Conservation (phyloP, 2,888 invertebrate genomes). For the Chaitophorus viminalis region DNA sequence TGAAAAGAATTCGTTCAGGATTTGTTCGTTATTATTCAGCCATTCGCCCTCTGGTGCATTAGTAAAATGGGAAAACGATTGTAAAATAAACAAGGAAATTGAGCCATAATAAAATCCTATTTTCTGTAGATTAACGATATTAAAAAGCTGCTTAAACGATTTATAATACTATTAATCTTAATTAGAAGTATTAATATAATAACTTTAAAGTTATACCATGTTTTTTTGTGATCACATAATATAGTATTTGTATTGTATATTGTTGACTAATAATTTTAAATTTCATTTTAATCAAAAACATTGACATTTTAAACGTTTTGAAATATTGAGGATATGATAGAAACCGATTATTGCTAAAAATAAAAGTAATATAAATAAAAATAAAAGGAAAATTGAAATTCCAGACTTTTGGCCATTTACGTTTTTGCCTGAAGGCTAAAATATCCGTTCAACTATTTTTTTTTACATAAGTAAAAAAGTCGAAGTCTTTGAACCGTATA, state of each 20-base stretch:
- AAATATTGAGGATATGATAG: neutral
- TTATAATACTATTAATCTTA: neutral
- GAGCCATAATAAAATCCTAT: slow-evolving; percentile 28
- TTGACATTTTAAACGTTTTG: neutral
- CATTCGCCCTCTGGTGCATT: slow-evolving; percentile 46
- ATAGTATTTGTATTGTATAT: neutral
- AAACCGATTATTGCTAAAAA: slow-evolving; percentile 27
- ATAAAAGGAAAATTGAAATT: slow-evolving; percentile 47
- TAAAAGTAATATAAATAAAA: slow-evolving; percentile 26
- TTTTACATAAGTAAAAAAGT: slow-evolving; percentile 48
- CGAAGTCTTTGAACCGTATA: slow-evolving; percentile 53
- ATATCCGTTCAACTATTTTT: slow-evolving; percentile 38
- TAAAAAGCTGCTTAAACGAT: slow-evolving; percentile 27
- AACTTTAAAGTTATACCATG: neutral
- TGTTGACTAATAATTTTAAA: neutral
- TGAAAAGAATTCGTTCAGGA: slow-evolving; percentile 60
- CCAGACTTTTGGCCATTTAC: slow-evolving; percentile 44
- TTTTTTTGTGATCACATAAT: no score
- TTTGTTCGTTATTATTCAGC: slow-evolving; percentile 54
- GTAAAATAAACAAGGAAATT: slow-evolving; percentile 48
- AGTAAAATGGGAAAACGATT: slow-evolving; percentile 57
- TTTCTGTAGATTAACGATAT: slow-evolving; percentile 24
- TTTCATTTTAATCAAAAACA: neutral
- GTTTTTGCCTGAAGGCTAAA: slow-evolving; percentile 35
- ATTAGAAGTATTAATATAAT: slow-evolving; percentile 9